Conservation (phyloP, 2,113 vertebrate genomes). For the Clinocottus analis region DNA sequence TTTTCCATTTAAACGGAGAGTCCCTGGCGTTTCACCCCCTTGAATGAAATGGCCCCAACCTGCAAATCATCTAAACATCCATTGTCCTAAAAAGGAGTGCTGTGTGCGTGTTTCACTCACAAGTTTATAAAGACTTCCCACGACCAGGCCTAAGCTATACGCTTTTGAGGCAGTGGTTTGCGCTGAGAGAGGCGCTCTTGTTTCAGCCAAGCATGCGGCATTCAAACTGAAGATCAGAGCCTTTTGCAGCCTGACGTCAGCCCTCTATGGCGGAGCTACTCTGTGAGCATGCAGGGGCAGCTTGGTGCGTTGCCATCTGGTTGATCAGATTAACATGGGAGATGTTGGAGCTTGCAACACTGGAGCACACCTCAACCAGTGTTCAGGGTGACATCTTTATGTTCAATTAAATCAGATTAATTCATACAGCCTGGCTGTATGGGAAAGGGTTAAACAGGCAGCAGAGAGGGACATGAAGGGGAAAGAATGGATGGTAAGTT, state of each 20-base stretch:
- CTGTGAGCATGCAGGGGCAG: conserved; percentile 36
- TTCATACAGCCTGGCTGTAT: conserved; percentile 7
- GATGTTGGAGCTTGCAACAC: conserved; percentile 23
- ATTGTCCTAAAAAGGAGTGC: conserved; percentile 74
- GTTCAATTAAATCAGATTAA: conserved; percentile 7
- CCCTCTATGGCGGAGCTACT: conserved; percentile 47
- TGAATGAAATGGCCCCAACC: conserved; percentile 65
- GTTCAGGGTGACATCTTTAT: conserved; percentile 18
- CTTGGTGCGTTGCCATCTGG: conserved; percentile 48
- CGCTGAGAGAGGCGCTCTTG: conserved; percentile 58
- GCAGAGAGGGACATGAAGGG: conserved; percentile 19
- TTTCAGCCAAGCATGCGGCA: conserved; percentile 68
- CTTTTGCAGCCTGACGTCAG: conserved; percentile 65
- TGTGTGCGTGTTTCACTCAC: conserved; percentile 38
- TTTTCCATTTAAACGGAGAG: conserved; percentile 61
- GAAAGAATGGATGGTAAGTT: conserved; percentile 36
- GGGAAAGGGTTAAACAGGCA: conserved; percentile 11
- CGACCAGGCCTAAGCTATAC: conserved; percentile 50
- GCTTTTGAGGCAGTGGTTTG: conserved; percentile 59
- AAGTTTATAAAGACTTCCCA: conserved; percentile 74
- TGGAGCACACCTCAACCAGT: neutral
- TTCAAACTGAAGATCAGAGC: conserved; percentile 71
- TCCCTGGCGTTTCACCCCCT: conserved; percentile 49
- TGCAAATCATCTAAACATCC: conserved; percentile 64
- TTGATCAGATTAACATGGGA: conserved; percentile 68